Evolutionary conservation across 2,113 vertebrate species (phyloP), one percentile per base, ranked within the genome.

Genomic region (Mirza zaza): DNA sequence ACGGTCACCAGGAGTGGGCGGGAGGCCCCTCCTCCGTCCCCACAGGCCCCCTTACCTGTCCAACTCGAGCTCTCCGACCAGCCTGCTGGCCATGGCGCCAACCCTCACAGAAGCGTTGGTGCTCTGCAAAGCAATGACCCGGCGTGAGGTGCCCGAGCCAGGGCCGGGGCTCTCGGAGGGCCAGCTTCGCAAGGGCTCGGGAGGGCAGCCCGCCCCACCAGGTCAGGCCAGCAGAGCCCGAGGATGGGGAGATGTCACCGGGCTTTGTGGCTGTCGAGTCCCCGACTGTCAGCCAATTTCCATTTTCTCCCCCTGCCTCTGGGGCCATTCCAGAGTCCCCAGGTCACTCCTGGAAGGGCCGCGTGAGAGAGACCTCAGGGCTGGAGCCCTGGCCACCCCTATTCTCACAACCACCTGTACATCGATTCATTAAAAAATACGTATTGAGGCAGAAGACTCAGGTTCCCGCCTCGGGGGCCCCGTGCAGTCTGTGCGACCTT

Each of bases 81-180:
- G 96, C 87, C 5, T 97, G n/a, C 96, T 55, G 0, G 95, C 93
- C 3, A 4, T 92, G 67, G 97, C 17, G 0, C 88, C 0, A 0
- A 98, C 42, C 18, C 94, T 65, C 15, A 98, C 83, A 0, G 97
- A 98, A 70, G 98, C 39, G 0, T 87, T 98, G 3, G 92, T 61
- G 32, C 76, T 97, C 99, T 99, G 97, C n/a, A 96, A 94, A 92
- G 29, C 57, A 70, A 95, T 12, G 50, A 23, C 29, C 23, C 29
- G 3, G 10, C 59, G 36, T 88, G 34, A 94, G 3, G 4, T 1
- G 32, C n/a, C 82, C 0, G 15, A n/a, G 1, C 17, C 20, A 6
- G 52, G 21, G 3, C 55, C 1, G 0, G 10, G 34, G 9, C 20
- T 67, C 63, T 3, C 12, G 2, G 0, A 32, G 59, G 23, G 48